Evolutionary conservation across 2,113 vertebrate species (phyloP).

Genomic region (Amia ocellicauda): DNA sequence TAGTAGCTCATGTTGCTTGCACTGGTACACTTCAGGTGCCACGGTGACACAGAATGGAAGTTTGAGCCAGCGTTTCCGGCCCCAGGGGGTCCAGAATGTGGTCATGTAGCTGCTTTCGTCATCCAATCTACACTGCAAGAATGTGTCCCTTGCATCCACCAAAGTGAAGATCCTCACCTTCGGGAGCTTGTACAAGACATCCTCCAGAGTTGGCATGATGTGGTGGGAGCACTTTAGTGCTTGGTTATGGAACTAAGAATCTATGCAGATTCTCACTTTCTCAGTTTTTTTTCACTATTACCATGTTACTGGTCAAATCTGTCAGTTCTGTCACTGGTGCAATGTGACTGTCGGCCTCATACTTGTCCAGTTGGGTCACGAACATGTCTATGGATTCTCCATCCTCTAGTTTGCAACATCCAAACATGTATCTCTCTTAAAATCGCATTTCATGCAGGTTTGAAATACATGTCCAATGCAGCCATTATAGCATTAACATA

Average conservation of each 20-base stretch:
- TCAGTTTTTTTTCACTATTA: too few relatives aligned
- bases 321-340: not conserved
- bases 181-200: conserved; percentile 24
- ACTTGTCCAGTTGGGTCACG: not conserved
- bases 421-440: too few relatives aligned
- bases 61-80: conserved; percentile 26
- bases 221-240: conserved; percentile 5
- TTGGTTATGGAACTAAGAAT: too few relatives aligned
- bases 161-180: conserved; percentile 10
- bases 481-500: too few relatives aligned
- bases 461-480: too few relatives aligned
- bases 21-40: too few relatives aligned
- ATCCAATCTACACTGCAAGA: conserved; percentile 27
- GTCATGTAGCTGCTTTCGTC: conserved; percentile 17
- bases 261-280: too few relatives aligned
- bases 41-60: conserved; percentile 30
- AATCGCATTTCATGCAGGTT: too few relatives aligned
- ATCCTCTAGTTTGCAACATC: too few relatives aligned
- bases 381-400: too few relatives aligned
- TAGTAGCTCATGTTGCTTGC: conserved; percentile 23
- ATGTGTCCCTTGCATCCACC: conserved; percentile 15
- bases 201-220: conserved; percentile 25
- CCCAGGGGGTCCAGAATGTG: too few relatives aligned
- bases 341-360: conserved; percentile 2
- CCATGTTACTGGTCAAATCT: not conserved